Evolutionary conservation across 2,888 invertebrate genomes (phyloP), one percentile per base, ranked within the genome.

Genomic region (Acleris emargana): DNA sequence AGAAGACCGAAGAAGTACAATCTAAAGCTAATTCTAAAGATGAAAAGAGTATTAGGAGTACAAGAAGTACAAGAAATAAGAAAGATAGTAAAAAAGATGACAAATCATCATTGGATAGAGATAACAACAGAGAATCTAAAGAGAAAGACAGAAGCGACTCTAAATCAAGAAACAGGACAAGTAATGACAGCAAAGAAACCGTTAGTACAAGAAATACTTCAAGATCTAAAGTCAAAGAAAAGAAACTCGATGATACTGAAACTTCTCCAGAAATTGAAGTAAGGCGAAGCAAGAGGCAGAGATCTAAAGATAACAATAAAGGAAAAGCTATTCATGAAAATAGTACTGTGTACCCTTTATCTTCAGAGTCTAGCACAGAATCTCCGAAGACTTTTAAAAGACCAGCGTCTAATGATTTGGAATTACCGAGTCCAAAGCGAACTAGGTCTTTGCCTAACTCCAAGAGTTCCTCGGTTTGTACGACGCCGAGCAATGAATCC

Each of bases 291-390:
- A 83, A 68, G 67, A 76, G 89, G 38, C 83, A 85, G 22, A 82
- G 68, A 63, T 74, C 71, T 4, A 67, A 67, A 7, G 78, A 79
- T 58, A 75, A 75, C 9, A 75, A 75, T 67, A 73, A 71, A 51
- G 74, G 77, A 62, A 70, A 77, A 62, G 69, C 59, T 3, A 66
- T 67, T 6, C 73, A 76, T 18, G 87, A 89, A 55, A 77, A 84
- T 50, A 91, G 90, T 70, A 75, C 79, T 1, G 82, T 89, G 0
- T 89, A 88, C 60, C 82, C 80, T 68, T 38, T 80, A 13, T 88
- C 88, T 0, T 78, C 83, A 1, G 83, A 78, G 17, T 84, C 87
- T 0, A 77, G 80, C 63, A 43, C 67, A 1, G 84, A 84, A 50
- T 80, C 87, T 0, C 80, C 82, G 1, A 77, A 70, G 51, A 75